A percentile compares a stretch with the other conserved stretches of the same genome.
These are phyloP conservation scores for Leptogaster cylindrica DNA, from an alignment of 2,888 invertebrate species.

Conservation along the genomic window DNA sequence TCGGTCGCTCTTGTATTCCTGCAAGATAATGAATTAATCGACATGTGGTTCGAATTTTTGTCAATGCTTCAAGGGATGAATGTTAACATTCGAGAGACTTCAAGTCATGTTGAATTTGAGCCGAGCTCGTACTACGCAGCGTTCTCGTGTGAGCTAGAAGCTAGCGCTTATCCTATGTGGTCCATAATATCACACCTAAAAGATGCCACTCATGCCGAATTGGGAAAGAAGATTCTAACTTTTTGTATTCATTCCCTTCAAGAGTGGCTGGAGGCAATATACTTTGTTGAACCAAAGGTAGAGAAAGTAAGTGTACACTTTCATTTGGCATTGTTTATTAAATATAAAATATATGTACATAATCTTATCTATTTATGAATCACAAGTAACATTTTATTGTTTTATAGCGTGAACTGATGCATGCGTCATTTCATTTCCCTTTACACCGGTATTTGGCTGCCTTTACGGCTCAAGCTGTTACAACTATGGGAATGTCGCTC, in stretches of 20 bases:
- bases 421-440: conserved; percentile 96
- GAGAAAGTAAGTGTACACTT: conserved; percentile 64
- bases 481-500: conserved; percentile 78
- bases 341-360: neutral
- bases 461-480: conserved; percentile 84
- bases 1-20: conserved; percentile 90
- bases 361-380: no score
- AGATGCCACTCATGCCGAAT: conserved; percentile 73
- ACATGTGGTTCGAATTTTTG: conserved; percentile 95
- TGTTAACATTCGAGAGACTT: conserved; percentile 88
- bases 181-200: conserved; percentile 88
- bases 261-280: conserved; percentile 88
- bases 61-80: conserved; percentile 98
- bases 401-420: conserved; percentile 70
- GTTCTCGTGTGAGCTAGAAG: conserved; percentile 96
- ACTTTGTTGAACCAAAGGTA: conserved; percentile 72
- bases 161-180: conserved; percentile 98
- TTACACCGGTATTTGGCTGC: conserved; percentile 93
- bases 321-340: conserved; percentile 3
- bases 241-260: conserved; percentile 80
- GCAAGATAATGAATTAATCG: conserved; percentile 84
- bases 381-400: neutral
- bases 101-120: conserved; percentile 94
- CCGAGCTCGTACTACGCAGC: conserved; percentile 97
- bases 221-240: conserved; percentile 77